Evolutionary conservation across 2,113 vertebrate genomes (phyloP), one percentile per base, ranked within the genome.

Genomic region (Scolopax mira): DNA sequence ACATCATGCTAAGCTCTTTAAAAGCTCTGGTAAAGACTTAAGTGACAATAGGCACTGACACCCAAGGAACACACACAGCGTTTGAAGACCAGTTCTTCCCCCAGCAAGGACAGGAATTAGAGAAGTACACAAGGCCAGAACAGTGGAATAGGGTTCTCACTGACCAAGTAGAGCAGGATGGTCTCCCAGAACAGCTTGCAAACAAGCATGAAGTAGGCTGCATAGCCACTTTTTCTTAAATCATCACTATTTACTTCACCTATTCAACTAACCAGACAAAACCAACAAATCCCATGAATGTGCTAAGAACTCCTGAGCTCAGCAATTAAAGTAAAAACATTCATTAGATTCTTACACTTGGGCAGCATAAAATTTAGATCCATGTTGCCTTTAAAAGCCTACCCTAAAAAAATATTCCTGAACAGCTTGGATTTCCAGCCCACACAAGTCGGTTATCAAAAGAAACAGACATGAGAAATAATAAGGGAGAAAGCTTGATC

Each of bases 391-490:
- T 94, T 92, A 87, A 87, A 87, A 89, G 57, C 24, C 73, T 82
- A 72, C 70, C 52, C 91, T 90, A 89, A 89, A 33, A 87, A 92
- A 96, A 92, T 30, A 95, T 89, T 57, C 65, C 61, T 10, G 6
- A 81, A 92, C 33, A 94, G 94, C 78, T 95, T 92, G 51, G 28
- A 91, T 91, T 96, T 95, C 94, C 52, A 96, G 94, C 84, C 95
- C 96, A 95, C 96, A 91, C 91, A 92, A 30, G 58, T 24, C 65
- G 73, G 80, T 89, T 94, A 94, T 94, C 89, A 82, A 79, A 94
- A 91, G 80, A 92, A 96, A 87, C 9, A 81, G 77, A 73, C 44
- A 86, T 12, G 3, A 94, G 77, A 52, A 95, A 92, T 54, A 37
- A 64, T 4, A 46, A 94, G n/a, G 48, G 51, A 89, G 61, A 92